phyloP scores from a whole-genome alignment of 1,140 invertebrate genomes.

The Gryon sp. region DNA sequence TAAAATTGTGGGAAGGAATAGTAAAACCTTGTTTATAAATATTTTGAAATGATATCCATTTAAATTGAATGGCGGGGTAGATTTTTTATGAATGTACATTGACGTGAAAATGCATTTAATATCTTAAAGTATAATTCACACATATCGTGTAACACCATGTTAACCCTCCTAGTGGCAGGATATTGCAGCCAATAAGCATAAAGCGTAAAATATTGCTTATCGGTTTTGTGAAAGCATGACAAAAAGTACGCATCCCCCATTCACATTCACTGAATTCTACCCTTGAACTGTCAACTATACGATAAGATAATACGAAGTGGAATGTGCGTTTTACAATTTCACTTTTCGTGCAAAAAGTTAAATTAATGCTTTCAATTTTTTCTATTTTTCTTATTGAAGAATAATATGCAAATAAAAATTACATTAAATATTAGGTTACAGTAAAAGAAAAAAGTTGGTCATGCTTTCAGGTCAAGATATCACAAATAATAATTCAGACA shows the following conservation, averaged over 20 bases:
- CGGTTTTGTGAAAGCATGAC: conserved; percentile 67
- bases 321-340: conserved; percentile 54
- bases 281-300: conserved; percentile 60
- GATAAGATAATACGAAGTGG: conserved; percentile 64
- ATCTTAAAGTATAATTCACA: conserved; percentile 66
- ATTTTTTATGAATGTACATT: conserved; percentile 38
- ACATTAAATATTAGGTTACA: not conserved
- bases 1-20: no score
- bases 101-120: conserved; percentile 62
- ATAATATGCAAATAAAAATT: not conserved
- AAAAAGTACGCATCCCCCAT: conserved; percentile 61
- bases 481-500: no score
- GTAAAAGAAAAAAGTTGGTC: no score
- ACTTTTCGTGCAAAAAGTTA: conserved; percentile 27
- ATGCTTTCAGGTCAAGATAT: no score
- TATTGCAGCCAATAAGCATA: conserved; percentile 71
- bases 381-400: no score
- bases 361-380: conserved; percentile 12
- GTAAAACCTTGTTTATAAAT: conserved; percentile 11
- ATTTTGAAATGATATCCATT: conserved; percentile 27
- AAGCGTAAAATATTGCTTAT: conserved; percentile 73
- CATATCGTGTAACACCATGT: conserved; percentile 58
- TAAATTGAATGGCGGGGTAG: conserved; percentile 26
- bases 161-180: conserved; percentile 58
- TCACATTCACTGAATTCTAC: conserved; percentile 57